Percentiles rank a stretch among this genome's conserved stretches.
These are phyloP conservation scores for Oegoconia quadripuncta DNA, from an alignment of 2,888 invertebrate species.

Conservation along the genomic window DNA sequence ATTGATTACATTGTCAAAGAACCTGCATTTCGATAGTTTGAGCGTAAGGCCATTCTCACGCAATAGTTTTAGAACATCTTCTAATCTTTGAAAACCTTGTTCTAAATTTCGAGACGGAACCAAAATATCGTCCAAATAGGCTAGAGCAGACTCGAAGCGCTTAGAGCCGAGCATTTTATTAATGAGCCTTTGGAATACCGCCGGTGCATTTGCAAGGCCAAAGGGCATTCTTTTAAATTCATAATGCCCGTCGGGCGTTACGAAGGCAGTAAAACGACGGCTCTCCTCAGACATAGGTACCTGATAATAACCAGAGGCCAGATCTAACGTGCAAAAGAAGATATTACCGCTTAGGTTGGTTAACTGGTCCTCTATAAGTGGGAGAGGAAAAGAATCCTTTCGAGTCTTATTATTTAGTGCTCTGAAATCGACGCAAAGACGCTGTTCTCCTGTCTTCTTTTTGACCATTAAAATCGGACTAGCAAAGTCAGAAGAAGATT, in stretches of 20 bases:
- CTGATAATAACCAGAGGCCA: constrained; percentile 41
- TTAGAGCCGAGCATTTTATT: constrained; percentile 16
- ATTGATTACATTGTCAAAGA: constrained; percentile 13
- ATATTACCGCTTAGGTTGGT: constrained; percentile 28
- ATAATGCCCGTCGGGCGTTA: constrained; percentile 31
- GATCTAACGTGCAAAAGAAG: constrained; percentile 31
- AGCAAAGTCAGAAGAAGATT: constrained; percentile 21
- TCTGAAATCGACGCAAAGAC: constrained; percentile 26
- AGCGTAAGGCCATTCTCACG: constrained; percentile 13
- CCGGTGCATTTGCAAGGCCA: constrained; percentile 29
- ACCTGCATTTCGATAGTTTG: constrained; percentile 18
- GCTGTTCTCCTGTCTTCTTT: constrained; percentile 22
- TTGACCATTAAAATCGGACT: constrained; percentile 22
- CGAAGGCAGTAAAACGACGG: constrained; percentile 23
- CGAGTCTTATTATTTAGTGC: constrained; percentile 26
- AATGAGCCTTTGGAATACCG: constrained; percentile 25
- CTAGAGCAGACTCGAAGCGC: constrained; percentile 13
- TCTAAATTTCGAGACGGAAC: constrained; percentile 10
- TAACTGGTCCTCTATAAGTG: constrained; percentile 25
- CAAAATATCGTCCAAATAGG: constrained; percentile 23
- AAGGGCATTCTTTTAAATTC: constrained; percentile 34
- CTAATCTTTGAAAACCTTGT: constrained; percentile 14
- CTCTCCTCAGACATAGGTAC: constrained; percentile 27
- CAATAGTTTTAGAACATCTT: constrained; percentile 15
- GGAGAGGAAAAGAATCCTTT: constrained; percentile 22